phyloP scores from a whole-genome alignment of 1,140 invertebrate genomes.

The Paracyclopina nana region DNA sequence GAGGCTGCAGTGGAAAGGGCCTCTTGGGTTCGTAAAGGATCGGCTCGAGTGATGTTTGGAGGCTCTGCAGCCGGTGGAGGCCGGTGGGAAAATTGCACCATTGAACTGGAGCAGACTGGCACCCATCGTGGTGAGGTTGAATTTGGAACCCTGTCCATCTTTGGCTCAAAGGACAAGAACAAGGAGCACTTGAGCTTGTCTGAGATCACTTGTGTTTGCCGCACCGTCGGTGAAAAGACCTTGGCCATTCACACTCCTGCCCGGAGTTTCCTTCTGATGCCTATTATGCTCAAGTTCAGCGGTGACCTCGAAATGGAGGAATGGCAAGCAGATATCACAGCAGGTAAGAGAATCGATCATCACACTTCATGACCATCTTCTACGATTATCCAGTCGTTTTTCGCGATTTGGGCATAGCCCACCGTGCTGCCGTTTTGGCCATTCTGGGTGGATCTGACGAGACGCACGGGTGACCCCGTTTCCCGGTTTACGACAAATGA shows the following conservation, averaged over 20 bases:
- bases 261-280: slow-evolving; percentile 26
- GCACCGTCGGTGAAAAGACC: slow-evolving; percentile 53
- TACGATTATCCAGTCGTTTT: too few relatives aligned
- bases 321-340: slow-evolving; percentile 55
- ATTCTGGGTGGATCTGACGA: too few relatives aligned
- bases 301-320: slow-evolving; percentile 63
- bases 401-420: too few relatives aligned
- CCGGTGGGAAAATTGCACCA: slow-evolving; percentile 45
- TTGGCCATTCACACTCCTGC: slow-evolving; percentile 44
- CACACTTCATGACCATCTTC: too few relatives aligned
- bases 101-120: slow-evolving; percentile 59
- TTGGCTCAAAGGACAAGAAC: slow-evolving; percentile 24
- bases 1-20: neutral
- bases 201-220: slow-evolving; percentile 49
- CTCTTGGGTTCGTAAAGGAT: slow-evolving; percentile 11
- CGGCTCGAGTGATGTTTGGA: slow-evolving; percentile 8
- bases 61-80: slow-evolving; percentile 31
- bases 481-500: too few relatives aligned
- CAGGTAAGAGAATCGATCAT: too few relatives aligned
- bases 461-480: too few relatives aligned
- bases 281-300: slow-evolving; percentile 46
- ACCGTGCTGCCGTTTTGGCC: too few relatives aligned
- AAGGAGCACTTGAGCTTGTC: slow-evolving; percentile 37
- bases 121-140: slow-evolving; percentile 34
- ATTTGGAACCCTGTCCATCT: slow-evolving; percentile 49